These are phyloP conservation scores for Penelope pileata DNA, from an alignment of 2,113 vertebrate genomes.

Conservation along the genomic window DNA sequence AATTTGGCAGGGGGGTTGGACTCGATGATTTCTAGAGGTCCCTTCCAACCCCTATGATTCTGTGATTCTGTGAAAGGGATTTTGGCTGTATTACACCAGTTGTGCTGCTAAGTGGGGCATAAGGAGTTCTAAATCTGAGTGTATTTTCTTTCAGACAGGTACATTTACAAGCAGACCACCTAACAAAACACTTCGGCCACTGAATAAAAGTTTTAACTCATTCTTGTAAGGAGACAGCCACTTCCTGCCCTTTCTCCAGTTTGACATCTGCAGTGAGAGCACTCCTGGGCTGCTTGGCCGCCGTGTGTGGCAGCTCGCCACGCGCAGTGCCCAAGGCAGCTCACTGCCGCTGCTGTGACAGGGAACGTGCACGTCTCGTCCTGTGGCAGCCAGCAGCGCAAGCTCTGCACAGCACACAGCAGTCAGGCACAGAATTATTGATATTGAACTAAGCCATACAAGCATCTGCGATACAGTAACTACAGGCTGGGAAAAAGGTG, in stretches of 20 bases:
- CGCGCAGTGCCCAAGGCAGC: not conserved
- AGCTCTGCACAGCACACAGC: not conserved
- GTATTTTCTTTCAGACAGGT: not conserved
- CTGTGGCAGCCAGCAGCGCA: not conserved
- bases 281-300: not conserved
- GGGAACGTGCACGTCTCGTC: accelerated
- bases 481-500: no score
- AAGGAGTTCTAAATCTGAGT: not conserved
- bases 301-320: not conserved
- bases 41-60: no score
- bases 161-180: not conserved
- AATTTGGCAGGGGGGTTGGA: no score
- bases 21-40: no score
- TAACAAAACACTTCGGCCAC: accelerated
- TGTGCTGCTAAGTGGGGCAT: not conserved
- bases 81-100: not conserved
- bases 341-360: not conserved
- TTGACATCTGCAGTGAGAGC: not conserved
- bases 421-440: not conserved
- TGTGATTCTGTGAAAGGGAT: no score
- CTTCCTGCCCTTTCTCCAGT: not conserved
- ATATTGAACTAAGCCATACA: accelerated
- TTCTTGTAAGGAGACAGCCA: not conserved
- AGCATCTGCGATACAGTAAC: not conserved
- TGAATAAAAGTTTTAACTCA: not conserved